These are phyloP conservation scores for Leontocebus nigricollis DNA, from an alignment of 2,797 vertebrate genomes.

Conservation along the genomic window DNA sequence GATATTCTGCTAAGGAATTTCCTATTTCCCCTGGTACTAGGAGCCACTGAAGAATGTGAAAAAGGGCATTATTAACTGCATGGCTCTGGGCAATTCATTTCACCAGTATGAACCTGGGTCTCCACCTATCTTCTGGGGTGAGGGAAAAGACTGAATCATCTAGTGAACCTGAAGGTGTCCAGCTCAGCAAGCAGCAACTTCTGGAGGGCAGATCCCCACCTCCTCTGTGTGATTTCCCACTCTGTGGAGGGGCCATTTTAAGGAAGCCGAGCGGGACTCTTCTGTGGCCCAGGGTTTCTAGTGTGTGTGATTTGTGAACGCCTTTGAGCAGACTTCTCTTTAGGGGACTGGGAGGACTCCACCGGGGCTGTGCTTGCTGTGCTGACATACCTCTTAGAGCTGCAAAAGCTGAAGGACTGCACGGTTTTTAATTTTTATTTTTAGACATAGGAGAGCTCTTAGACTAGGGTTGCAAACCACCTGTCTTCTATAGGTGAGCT, in stretches of 20 bases:
- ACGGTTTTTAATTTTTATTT: neutral
- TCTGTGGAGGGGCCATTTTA: neutral
- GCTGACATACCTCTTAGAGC: neutral
- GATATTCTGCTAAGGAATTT: neutral
- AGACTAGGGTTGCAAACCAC: neutral
- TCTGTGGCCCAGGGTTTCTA: neutral
- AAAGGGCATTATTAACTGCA: neutral
- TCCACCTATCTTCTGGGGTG: neutral
- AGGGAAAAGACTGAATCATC: neutral
- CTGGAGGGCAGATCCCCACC: accelerated
- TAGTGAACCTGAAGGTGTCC: neutral
- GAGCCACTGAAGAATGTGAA: neutral
- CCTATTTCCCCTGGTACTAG: neutral
- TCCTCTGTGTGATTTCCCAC: neutral
- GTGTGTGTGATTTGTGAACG: neutral
- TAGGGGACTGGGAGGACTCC: neutral
- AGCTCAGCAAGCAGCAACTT: neutral
- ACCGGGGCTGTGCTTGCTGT: neutral
- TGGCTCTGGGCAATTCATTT: neutral
- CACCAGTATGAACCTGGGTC: neutral
- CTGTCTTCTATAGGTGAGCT: neutral
- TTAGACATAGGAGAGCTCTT: neutral
- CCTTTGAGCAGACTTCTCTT: neutral
- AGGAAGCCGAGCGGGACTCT: neutral
- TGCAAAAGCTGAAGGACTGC: neutral